Evolutionary conservation across 23 tunicate genomes (phyloP), one percentile per base, ranked within the genome.

Genomic region (Botrylloides violaceus): DNA sequence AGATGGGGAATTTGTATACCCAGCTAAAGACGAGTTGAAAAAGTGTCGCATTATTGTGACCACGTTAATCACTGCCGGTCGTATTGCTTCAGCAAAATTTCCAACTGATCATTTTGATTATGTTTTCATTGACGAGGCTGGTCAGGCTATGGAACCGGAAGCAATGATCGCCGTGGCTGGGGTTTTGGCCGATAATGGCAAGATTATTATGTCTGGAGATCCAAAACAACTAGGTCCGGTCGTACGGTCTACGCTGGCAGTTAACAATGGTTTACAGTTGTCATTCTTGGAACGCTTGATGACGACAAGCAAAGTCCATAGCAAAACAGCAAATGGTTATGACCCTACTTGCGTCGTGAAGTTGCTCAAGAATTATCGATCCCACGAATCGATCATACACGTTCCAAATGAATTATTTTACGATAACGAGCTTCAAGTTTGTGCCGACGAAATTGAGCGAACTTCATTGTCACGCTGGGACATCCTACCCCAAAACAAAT

Each of bases 61-160:
- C 15, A 85, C 94, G 2, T 66, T 85, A 1, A 75, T 79, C 24
- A 85, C 94, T 12, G 94, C 94, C 26, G 94, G 94, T 20, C 77
- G 84, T 31, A 34, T 85, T 32, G 76, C 84, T 2, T 70, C 79
- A 0, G 94, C 94, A 1, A 63, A 60, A 33, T 85, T 85, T 49
- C 81, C 84, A 21, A 15, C 7, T 0, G 53, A 66, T 57, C 86
- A 87, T 39, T 87, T 87, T 36, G 79, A 80, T 35, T 75, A 58
- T 56, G 73, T 88, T 19, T 84, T 92, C 48, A 66, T 92, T 22
- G 98, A 92, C 66, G 98, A 92, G 36, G 92, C 92, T 20, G 92
- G 92, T 0, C 79, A 84, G 70, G 86, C 92, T 25, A 68, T 71
- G 50, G 98, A 92, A 59, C 92, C 98, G 28, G 98, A 92, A 36